These are phyloP conservation scores for Crossaster papposus DNA, from an alignment of 53 echinoderm and acorn worm genomes.

Conservation along the genomic window DNA sequence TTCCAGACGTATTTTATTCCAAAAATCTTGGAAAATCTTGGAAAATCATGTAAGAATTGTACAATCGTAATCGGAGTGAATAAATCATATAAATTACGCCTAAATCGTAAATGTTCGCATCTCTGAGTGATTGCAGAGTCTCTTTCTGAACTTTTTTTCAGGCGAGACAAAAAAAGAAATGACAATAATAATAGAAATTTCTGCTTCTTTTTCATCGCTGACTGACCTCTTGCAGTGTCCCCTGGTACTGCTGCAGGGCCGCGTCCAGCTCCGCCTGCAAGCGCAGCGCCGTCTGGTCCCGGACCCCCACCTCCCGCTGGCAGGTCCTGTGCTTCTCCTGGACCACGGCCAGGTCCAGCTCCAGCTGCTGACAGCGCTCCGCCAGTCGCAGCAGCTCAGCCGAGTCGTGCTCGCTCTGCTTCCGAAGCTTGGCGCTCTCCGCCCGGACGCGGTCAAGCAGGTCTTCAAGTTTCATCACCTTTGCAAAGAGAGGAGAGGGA, in stretches of 20 bases:
- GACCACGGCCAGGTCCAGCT: slow-evolving; percentile 86
- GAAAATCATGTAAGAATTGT: no score
- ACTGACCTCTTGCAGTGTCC: slow-evolving; percentile 82
- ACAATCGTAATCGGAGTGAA: no score
- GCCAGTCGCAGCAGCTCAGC: slow-evolving; percentile 79
- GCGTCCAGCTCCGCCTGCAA: slow-evolving; percentile 91
- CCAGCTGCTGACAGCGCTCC: slow-evolving; percentile 80
- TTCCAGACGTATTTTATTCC: no score
- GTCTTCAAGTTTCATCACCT: slow-evolving; percentile 78
- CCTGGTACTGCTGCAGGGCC: slow-evolving; percentile 88
- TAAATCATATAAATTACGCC: no score
- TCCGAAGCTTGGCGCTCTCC: slow-evolving; percentile 70
- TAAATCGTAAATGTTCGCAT: no score
- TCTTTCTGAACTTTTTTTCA: no score
- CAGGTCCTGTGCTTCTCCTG: slow-evolving; percentile 96
- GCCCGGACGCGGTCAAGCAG: slow-evolving; percentile 72
- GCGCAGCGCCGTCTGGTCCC: slow-evolving; percentile 81
- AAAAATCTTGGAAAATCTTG: no score
- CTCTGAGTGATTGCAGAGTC: no score
- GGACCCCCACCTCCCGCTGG: slow-evolving; percentile 81
- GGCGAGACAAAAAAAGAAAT: no score
- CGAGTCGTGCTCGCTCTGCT: slow-evolving; percentile 72
- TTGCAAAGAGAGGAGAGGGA: neutral
- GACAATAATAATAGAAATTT: no score
- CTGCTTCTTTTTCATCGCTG: neutral